Evolutionary conservation across 2,888 invertebrate genomes (phyloP), one percentile per base, ranked within the genome.

Genomic region (Pseudococcus viburni): DNA sequence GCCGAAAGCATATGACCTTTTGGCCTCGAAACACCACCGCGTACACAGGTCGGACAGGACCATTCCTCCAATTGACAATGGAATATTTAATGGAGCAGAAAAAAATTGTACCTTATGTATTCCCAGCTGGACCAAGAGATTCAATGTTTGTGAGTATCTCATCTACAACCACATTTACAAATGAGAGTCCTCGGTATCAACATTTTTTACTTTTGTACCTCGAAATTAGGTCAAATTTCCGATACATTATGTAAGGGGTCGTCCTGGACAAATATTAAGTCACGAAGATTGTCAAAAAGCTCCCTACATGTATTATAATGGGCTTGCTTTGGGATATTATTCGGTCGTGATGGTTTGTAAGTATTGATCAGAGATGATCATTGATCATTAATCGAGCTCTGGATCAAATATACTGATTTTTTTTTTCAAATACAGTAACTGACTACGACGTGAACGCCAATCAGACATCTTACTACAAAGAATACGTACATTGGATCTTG

Each of bases 101-200:
- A 26, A 46, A 46, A 46, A 46, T 83, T n/a, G 46, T 83, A 46
- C 80, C 80, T 42, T 9, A 83, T 83, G 80, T 83, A 22, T 46
- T 83, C 19, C 46, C 80, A 46, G 80, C 80, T 46, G 80, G 80
- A 46, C 80, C 80, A 12, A 83, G 80, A 83, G 80, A 83, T 83
- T 19, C 46, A 12, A 46, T 46, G 26, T 46, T 83, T 42, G 80
- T 83, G 46, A 83, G 80, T 33, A 83, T 46, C 39, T 0, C 11
- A 51, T 1, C 15, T n/a, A 6, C n/a, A 8, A 55, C 55, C 12
- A n/a, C n/a, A n/a, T 77, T 77, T 77, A 42, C 42, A 42, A 17
- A 8, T 77, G 17, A 8, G 42, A 33, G n/a, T 17, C 15, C n/a
- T 4, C 15, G 12, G 12, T 55, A 17, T 42, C 39, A 42, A 77